phyloP scores from a whole-genome alignment of 2,113 vertebrate genomes.

The Balaenoptera acutorostrata region DNA sequence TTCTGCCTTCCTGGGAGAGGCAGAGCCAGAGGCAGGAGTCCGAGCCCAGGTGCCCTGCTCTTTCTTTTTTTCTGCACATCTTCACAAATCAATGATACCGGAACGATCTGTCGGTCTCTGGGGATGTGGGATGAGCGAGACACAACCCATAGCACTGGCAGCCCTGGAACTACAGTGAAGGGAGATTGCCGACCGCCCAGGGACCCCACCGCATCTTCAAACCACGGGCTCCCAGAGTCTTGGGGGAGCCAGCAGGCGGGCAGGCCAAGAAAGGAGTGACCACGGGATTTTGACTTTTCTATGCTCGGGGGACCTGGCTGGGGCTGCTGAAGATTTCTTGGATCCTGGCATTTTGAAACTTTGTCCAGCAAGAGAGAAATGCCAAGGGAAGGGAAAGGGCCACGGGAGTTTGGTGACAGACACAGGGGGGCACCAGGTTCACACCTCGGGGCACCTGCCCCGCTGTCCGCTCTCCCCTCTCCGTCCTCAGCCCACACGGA shows the following conservation, averaged over 20 bases:
- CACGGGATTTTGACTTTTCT: too few relatives aligned
- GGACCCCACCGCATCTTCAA: not conserved
- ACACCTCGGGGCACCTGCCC: not conserved
- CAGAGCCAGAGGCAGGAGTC: not conserved
- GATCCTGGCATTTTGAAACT: not conserved
- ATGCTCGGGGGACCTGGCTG: not conserved
- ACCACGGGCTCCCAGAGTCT: not conserved
- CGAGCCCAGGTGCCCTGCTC: too few relatives aligned
- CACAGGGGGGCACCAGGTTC: not conserved
- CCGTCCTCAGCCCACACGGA: too few relatives aligned
- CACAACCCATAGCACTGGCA: rapidly evolving
- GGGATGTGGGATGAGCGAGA: not conserved
- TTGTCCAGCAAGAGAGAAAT: not conserved
- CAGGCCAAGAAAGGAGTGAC: not conserved
- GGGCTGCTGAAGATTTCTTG: too few relatives aligned
- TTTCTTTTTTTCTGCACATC: not conserved
- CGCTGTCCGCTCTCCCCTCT: not conserved
- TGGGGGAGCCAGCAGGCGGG: rapidly evolving
- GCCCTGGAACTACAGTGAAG: not conserved
- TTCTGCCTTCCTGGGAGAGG: too few relatives aligned
- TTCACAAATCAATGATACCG: not conserved
- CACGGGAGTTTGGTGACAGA: not conserved
- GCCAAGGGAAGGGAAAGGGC: not conserved
- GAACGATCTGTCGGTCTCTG: not conserved
- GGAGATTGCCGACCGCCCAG: rapidly evolving